phyloP scores from a whole-genome alignment of 2,888 invertebrate genomes.

The Nudaria mundana region DNA sequence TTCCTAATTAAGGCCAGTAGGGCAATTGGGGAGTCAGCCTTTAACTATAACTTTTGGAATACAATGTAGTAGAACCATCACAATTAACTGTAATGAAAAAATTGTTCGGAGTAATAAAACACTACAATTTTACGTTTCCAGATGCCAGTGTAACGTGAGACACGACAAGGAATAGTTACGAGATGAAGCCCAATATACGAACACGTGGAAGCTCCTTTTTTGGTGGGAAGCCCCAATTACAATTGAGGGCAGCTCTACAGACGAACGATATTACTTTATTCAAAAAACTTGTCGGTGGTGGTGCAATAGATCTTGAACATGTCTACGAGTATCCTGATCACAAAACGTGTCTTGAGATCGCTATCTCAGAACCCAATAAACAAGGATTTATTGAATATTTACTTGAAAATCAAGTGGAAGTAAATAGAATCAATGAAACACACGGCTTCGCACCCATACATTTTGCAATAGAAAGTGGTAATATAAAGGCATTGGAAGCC shows the following conservation, averaged over 20 bases:
- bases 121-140: conserved; percentile 51
- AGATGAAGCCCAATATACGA: conserved; percentile 67
- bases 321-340: conserved; percentile 80
- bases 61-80: conserved; percentile 41
- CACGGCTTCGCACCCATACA: conserved; percentile 84
- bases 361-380: conserved; percentile 73
- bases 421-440: conserved; percentile 79
- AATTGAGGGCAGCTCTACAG: conserved; percentile 75
- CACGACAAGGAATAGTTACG: conserved; percentile 73
- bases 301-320: conserved; percentile 75
- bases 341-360: conserved; percentile 82
- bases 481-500: conserved; percentile 65
- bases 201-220: conserved; percentile 71
- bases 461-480: conserved; percentile 81
- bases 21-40: conserved; percentile 51
- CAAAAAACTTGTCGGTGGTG: conserved; percentile 69
- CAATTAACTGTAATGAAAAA: conserved; percentile 56
- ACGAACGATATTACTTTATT: conserved; percentile 77
- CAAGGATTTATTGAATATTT: conserved; percentile 80
- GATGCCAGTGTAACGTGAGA: conserved; percentile 66
- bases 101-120: conserved; percentile 42
- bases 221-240: conserved; percentile 69
- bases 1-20: conserved; percentile 53
- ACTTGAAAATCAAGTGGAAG: conserved; percentile 82
- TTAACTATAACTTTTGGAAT: conserved; percentile 40